Base-by-base conservation (phyloP, 2,113 vertebrate genomes). In the Dendropsophus ebraccatus region DNA sequence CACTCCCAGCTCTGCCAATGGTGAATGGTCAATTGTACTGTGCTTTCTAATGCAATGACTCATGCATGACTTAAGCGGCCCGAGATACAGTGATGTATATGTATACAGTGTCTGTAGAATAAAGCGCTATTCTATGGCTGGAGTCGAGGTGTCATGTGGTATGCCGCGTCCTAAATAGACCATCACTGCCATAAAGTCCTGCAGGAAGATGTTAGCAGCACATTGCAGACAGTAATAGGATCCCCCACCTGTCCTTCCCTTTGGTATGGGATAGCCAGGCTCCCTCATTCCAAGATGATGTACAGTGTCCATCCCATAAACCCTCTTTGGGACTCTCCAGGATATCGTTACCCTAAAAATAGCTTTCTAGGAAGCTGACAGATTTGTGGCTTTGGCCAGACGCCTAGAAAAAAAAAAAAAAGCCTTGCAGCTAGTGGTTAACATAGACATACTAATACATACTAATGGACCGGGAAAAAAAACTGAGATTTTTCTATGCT, bases 311-410 rank as follows among this genome's bases (percentile, higher is more conserved):
- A 49, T 50, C 54, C 74, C 75, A 79, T 79, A 85, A 85, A 85
- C 47, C 74, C 32, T 79, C 75, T 75, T 85, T 77, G 84, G 84
- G 84, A 86, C 84, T 86, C 84, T 86, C 84, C 84, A 45, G 77
- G 77, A 86, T 86, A 80, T 13, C n/a, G 13, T 86, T 86, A 81
- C 76, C 37, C 84, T 86, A 81, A 81, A 86, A 86, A 81, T 81
- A 86, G 67, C 35, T 73, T 73, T 74, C 65, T 73, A 60, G 77
- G 67, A 86, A 86, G 84, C 65, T 72, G 77, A 81, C 65, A 80
- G 75, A 86, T 80, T 72, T 80, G 37, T 80, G 49, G 23, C 9
- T 62, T 79, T 52, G 75, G 76, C 60, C 62, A 80, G 58, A 80
- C 23, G 30, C 62, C 47, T 37, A 16, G 8, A 76, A 37, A 62